Evolutionary conservation across 2,888 invertebrate genomes (phyloP), one percentile per base, ranked within the genome.

Genomic region (Meliscaeva auricollis): DNA sequence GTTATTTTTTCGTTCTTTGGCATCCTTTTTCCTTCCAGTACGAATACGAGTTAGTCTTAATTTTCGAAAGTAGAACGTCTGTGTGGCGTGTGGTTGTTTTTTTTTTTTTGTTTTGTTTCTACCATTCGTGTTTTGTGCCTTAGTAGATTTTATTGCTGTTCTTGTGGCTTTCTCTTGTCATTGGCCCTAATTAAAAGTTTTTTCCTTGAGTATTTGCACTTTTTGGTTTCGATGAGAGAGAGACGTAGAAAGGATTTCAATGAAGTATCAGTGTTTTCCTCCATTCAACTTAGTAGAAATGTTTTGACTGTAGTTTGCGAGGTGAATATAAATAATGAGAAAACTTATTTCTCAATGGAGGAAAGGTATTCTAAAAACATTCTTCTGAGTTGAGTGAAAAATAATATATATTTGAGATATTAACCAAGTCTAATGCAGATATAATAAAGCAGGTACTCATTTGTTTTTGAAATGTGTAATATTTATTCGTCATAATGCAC

Each of bases 101-200:
- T 15, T 2, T n/a, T 11, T 32, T 30, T 35, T 48, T 11, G 15
- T 52, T 75, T 54, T 69, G 62, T 48, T 69, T 35, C 38, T 58
- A 22, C 20, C 26, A 38, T 3, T 7, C 46, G 17, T 15, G 44
- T 54, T 44, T 64, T 70, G 79, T 74, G 54, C 62, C 35, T 30
- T 30, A 48, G 79, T 15, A 64, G 83, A 84, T 79, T 84, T 84
- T 75, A 79, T 84, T 84, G 83, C 70, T 84, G 69, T 83, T 84
- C 74, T 66, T 70, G 58, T 73, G 68, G 66, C 70, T 78, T 74
- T 69, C 26, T 56, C 44, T 74, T 83, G 74, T 83, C 79, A 73
- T 83, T 79, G 74, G 50, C 58, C 79, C 83, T 79, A 84, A 84
- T 84, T 79, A 84, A 84, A 84, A 75, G 79, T 74, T 84, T 83